These are phyloP conservation scores for Eriosoma lanigerum DNA, from an alignment of 1,140 invertebrate species.

Conservation along the genomic window DNA sequence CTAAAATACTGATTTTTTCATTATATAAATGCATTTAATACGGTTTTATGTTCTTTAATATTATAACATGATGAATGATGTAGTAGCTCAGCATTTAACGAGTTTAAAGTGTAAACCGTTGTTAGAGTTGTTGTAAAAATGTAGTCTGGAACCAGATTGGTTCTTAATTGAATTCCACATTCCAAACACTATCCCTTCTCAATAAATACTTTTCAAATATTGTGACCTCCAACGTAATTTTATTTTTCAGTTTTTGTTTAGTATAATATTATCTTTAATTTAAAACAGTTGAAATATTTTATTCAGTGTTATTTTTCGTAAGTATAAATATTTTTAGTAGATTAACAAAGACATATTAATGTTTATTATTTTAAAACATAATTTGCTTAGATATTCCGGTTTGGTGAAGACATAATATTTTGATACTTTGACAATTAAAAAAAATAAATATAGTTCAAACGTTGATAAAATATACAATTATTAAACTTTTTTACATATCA, in stretches of 20 bases:
- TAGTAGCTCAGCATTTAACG: too few species aligned
- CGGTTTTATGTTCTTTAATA: too few species aligned
- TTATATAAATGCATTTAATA: too few species aligned
- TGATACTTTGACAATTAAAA: not conserved
- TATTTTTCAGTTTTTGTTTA: not conserved
- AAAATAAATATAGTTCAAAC: too few species aligned
- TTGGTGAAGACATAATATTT: slow-evolving; percentile 4
- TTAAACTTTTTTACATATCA: too few species aligned
- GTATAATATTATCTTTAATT: not conserved
- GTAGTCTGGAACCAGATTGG: slow-evolving; percentile 8
- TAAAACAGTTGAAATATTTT: not conserved
- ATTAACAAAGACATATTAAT: not conserved
- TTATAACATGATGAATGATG: too few species aligned
- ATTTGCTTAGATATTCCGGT: not conserved
- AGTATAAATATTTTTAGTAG: slow-evolving; percentile 17
- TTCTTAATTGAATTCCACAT: slow-evolving; percentile 41
- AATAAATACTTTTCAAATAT: slow-evolving; percentile 8
- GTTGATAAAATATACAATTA: too few species aligned
- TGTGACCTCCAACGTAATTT: not conserved
- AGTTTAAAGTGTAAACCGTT: not conserved
- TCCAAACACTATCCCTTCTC: slow-evolving; percentile 24
- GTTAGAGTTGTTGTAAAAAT: not conserved
- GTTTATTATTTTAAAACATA: not conserved
- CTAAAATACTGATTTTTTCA: too few species aligned
- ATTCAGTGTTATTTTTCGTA: not conserved